A percentile compares a stretch with the other conserved stretches of the same genome.
phyloP scores from a whole-genome alignment of 30 jellyfish, hydroid and myxozoan species.

The Aurelia sp. region DNA sequence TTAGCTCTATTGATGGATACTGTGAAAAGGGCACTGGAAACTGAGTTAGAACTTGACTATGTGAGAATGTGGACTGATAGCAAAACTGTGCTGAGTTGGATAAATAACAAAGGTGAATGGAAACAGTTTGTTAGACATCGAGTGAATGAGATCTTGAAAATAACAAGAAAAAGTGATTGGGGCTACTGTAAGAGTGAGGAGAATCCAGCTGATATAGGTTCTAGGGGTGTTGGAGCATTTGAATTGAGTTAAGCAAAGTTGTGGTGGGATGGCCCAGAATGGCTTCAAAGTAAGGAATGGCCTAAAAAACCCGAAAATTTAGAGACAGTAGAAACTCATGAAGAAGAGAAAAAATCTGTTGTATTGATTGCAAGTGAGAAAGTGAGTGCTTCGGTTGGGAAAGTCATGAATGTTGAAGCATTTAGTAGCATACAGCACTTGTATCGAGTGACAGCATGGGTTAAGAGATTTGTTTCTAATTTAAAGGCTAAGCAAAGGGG shows the following conservation, averaged over 20 bases:
- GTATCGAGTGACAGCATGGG: conserved; percentile 38
- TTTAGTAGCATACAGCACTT: not conserved
- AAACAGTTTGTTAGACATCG: too few relatives aligned
- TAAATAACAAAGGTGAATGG: not conserved
- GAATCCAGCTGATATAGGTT: not conserved
- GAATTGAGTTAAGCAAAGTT: conserved; percentile 7
- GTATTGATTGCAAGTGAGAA: not conserved
- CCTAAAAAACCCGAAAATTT: conserved; percentile 34
- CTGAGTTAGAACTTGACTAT: not conserved
- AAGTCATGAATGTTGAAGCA: not conserved
- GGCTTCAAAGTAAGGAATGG: conserved; percentile 18
- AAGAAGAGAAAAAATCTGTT: conserved; percentile 2
- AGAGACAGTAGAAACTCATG: too few relatives aligned
- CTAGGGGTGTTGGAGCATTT: conserved; percentile 18
- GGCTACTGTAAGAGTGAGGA: not conserved
- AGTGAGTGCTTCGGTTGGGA: not conserved
- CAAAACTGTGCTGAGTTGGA: conserved; percentile 22
- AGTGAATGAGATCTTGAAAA: too few relatives aligned
- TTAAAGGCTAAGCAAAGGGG: not conserved
- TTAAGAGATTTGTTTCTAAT: conserved; percentile 7
- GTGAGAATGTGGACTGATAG: conserved; percentile 22
- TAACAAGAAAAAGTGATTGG: too few relatives aligned
- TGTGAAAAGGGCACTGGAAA: not conserved
- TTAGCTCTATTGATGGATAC: not conserved
- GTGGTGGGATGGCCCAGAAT: conserved; percentile 59